Percentiles rank a stretch among this genome's conserved stretches.
Conservation (phyloP, 2,113 vertebrate species). For the Rhynchomys soricoides region DNA sequence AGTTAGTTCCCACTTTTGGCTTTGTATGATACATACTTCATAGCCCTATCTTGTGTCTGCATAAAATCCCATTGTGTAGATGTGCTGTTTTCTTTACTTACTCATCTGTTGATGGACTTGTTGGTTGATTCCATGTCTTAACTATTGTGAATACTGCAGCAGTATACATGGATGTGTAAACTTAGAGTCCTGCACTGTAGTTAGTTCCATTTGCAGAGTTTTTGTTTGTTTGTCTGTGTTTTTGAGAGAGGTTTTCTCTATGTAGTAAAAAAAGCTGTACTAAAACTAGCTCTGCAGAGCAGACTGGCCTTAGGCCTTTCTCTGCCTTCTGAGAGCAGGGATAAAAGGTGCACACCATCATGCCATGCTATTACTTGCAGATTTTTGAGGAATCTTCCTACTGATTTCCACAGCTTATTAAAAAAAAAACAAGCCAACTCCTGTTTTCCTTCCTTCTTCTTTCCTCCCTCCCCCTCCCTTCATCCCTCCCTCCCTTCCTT, state of each 20-base stretch:
- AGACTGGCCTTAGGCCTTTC: background rate
- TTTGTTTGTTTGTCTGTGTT: background rate
- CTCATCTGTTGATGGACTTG: background rate
- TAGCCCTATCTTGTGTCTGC: background rate
- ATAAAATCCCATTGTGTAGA: background rate
- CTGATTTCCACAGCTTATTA: background rate
- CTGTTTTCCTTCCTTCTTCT: no score
- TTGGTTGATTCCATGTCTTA: background rate
- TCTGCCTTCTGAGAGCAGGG: background rate
- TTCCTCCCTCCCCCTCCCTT: no score
- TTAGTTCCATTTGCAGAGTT: background rate
- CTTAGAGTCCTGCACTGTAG: background rate
- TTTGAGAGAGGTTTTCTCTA: background rate
- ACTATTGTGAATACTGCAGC: background rate
- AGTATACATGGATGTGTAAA: background rate
- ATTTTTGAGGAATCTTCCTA: background rate
- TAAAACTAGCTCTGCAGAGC: background rate
- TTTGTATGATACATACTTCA: background rate
- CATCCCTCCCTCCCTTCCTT: fast-evolving
- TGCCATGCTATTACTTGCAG: background rate
- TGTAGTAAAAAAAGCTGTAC: background rate
- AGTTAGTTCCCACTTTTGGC: background rate
- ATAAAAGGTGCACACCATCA: background rate
- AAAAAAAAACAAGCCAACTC: background rate
- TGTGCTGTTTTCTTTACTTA: background rate